Evolutionary conservation across 2,888 invertebrate species (phyloP).

Genomic region (Caenorhabditis sp.): DNA sequence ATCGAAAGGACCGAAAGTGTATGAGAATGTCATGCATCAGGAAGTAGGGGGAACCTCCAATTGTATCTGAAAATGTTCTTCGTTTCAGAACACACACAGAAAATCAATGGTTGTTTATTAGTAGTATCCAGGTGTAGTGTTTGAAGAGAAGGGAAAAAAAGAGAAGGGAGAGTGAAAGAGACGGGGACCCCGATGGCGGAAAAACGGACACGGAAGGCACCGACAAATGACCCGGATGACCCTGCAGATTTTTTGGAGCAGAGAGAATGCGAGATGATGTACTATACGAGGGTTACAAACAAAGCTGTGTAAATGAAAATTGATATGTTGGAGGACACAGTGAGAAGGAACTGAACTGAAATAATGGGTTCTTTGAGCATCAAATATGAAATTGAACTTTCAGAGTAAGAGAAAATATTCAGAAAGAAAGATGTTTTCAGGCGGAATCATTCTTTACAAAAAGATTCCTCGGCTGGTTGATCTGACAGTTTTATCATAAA

Average conservation of each 20-base stretch:
- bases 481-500: too few species aligned
- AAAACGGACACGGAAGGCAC: slow-evolving; percentile 22
- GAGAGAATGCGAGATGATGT: not conserved
- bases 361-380: slow-evolving; percentile 2
- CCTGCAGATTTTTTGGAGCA: slow-evolving; percentile 29
- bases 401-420: too few species aligned
- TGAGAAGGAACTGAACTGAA: not conserved
- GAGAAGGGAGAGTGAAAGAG: slow-evolving; percentile 20
- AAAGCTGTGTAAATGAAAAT: slow-evolving; percentile 49
- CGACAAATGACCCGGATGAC: slow-evolving; percentile 49
- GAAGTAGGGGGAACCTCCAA: slow-evolving; percentile 9
- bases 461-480: too few species aligned
- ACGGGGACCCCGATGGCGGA: slow-evolving; percentile 14
- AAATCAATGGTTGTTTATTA: slow-evolving; percentile 59
- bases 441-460: too few species aligned
- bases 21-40: slow-evolving; percentile 41
- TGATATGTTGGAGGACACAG: slow-evolving; percentile 13
- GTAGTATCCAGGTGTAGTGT: slow-evolving; percentile 44
- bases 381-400: not conserved
- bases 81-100: not conserved
- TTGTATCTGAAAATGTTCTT: not conserved
- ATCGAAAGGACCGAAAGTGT: not conserved
- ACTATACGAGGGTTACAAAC: slow-evolving; percentile 37
- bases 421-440: too few species aligned
- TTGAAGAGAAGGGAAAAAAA: slow-evolving; percentile 9